A percentile compares a stretch with the other conserved stretches of the same genome.
These are phyloP conservation scores for Acropora tenuis DNA, from an alignment of 64 coral and sea anemone genomes.

Conservation along the genomic window DNA sequence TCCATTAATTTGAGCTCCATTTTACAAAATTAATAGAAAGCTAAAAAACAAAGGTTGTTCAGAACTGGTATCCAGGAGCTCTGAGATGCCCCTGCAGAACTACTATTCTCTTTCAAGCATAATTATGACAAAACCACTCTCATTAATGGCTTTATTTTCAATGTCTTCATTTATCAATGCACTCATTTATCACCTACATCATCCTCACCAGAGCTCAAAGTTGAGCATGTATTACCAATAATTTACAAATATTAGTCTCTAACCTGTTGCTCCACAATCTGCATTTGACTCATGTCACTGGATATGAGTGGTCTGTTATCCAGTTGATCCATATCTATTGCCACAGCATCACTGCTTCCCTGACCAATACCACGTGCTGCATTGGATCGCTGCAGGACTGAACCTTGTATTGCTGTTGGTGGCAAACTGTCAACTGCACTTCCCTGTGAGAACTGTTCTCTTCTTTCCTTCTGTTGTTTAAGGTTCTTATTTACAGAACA, in stretches of 20 bases:
- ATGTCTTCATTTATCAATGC: no score
- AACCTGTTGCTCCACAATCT: slow-evolving; percentile 74
- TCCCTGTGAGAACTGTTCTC: slow-evolving; percentile 97
- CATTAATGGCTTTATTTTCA: no score
- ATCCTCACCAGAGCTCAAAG: no score
- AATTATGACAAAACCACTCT: no score
- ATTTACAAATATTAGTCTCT: background rate
- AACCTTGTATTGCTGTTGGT: slow-evolving; percentile 71
- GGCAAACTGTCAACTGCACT: slow-evolving; percentile 70
- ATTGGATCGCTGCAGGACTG: slow-evolving; percentile 70
- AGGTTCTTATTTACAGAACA: slow-evolving; percentile 72
- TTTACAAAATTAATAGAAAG: no score
- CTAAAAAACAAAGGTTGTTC: no score
- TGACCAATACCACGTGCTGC: slow-evolving; percentile 35
- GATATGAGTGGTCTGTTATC: slow-evolving; percentile 62
- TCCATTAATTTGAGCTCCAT: no score
- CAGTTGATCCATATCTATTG: slow-evolving; percentile 83
- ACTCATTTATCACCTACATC: no score
- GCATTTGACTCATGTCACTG: slow-evolving; percentile 70
- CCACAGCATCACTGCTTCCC: slow-evolving; percentile 56
- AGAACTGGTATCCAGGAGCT: no score
- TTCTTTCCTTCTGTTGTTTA: slow-evolving; percentile 98
- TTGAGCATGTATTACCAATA: background rate
- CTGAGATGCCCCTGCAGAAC: no score
- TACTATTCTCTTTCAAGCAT: no score